Conservation (phyloP, 2,113 vertebrate genomes). For the Atlantisia rogersi region DNA sequence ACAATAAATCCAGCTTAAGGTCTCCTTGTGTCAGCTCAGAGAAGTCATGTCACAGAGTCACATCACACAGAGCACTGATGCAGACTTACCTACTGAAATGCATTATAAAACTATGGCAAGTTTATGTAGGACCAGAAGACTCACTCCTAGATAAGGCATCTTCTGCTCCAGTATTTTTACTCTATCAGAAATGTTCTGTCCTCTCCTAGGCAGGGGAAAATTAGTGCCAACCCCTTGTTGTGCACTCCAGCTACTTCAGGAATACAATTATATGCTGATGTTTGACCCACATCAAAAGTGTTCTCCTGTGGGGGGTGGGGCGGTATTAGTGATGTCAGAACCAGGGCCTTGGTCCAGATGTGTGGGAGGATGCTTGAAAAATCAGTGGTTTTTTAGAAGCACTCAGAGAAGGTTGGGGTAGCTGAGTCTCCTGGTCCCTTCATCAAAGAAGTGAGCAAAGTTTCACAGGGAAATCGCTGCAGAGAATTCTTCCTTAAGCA, state of each 20-base stretch:
- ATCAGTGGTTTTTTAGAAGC: neutral
- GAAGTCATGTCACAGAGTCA: conserved; percentile 15
- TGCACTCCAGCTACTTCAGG: neutral
- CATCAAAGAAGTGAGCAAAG: neutral
- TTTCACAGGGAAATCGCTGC: neutral
- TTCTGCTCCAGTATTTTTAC: neutral
- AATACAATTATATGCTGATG: accelerated
- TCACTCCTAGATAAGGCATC: neutral
- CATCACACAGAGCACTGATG: neutral
- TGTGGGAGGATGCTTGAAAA: neutral
- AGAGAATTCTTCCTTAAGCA: neutral
- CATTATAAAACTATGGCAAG: neutral
- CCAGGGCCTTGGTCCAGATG: neutral
- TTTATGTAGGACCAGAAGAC: neutral
- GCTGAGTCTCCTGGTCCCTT: neutral
- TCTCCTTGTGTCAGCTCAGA: neutral
- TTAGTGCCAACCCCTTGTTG: neutral
- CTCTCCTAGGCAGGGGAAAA: neutral
- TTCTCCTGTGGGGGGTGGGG: neutral
- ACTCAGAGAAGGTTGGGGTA: neutral
- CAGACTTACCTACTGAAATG: neutral
- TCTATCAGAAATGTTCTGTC: neutral
- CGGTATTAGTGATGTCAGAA: neutral
- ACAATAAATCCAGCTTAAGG: conserved; percentile 56
- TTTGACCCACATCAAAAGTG: neutral